Conservation (phyloP, 2,888 invertebrate genomes). For the Anagyrus pseudococci region DNA sequence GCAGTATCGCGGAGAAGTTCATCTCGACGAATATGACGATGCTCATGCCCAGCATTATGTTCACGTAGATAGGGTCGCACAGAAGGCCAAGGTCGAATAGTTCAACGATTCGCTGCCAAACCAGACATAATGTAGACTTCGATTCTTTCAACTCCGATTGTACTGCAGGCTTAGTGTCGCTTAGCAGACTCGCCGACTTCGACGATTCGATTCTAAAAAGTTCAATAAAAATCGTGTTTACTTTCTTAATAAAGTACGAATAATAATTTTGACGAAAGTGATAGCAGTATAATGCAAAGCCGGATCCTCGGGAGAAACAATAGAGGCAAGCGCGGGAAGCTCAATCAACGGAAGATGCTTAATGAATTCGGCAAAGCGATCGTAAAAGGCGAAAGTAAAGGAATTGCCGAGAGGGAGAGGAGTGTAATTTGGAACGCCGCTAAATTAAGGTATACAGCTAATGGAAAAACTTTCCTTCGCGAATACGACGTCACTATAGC, state of each 20-base stretch:
- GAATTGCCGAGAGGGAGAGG: background rate
- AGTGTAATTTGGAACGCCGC: background rate
- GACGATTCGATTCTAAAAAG: no score
- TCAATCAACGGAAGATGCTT: background rate
- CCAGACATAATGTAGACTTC: no score
- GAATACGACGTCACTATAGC: background rate
- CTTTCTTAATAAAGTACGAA: no score
- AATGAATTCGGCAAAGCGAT: conserved; percentile 10
- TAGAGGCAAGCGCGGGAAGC: no score
- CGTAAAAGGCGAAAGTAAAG: conserved; percentile 11
- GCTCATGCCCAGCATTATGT: conserved; percentile 73
- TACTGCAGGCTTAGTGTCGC: background rate
- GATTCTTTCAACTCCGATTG: background rate
- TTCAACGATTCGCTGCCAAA: conserved; percentile 58
- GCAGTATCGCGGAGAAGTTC: conserved; percentile 72
- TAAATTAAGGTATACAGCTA: background rate
- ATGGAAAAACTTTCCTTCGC: conserved; percentile 8
- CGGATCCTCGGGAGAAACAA: no score
- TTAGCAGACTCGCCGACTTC: no score
- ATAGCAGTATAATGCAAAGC: no score
- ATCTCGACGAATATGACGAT: conserved; percentile 74
- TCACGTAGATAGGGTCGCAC: conserved; percentile 73
- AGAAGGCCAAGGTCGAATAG: conserved; percentile 73
- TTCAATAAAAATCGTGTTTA: no score
- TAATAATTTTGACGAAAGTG: no score